A percentile compares a stretch with the other conserved stretches of the same genome.
phyloP scores from a whole-genome alignment of 2,888 invertebrate genomes.

The Microchrysa polita region DNA sequence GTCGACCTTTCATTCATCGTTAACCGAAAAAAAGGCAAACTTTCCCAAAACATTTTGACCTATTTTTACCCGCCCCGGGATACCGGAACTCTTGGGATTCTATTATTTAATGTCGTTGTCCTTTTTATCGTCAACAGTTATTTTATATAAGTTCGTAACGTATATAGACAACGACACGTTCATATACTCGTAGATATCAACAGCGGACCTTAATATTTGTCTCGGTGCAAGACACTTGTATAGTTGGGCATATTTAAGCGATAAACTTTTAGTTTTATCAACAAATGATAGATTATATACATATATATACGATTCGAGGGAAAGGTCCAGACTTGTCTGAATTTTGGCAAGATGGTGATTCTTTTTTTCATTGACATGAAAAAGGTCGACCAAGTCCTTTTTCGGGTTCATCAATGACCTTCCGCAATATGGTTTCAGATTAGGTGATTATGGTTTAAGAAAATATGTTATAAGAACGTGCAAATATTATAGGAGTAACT shows the following conservation, averaged over 20 bases:
- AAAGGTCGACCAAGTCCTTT: slow-evolving; percentile 15
- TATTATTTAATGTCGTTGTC: slow-evolving; percentile 42
- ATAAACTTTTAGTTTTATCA: slow-evolving; percentile 42
- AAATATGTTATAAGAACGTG: too few relatives aligned
- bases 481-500: too few relatives aligned
- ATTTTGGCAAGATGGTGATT: background rate
- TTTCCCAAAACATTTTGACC: slow-evolving; percentile 39
- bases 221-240: slow-evolving; percentile 31
- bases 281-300: slow-evolving; percentile 39
- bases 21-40: slow-evolving; percentile 27
- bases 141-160: too few relatives aligned
- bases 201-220: slow-evolving; percentile 2
- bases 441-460: too few relatives aligned
- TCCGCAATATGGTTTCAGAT: slow-evolving; percentile 13
- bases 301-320: slow-evolving; percentile 22
- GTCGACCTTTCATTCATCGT: background rate
- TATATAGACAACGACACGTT: background rate
- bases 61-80: slow-evolving; percentile 29
- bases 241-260: slow-evolving; percentile 43
- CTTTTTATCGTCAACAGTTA: slow-evolving; percentile 42
- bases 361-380: background rate
- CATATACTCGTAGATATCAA: too few relatives aligned
- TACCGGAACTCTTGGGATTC: slow-evolving; percentile 16
- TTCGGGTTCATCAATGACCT: slow-evolving; percentile 30
- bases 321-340: slow-evolving; percentile 25